Conservation (phyloP, 2,113 vertebrate genomes). For the Phaethon lepturus region DNA sequence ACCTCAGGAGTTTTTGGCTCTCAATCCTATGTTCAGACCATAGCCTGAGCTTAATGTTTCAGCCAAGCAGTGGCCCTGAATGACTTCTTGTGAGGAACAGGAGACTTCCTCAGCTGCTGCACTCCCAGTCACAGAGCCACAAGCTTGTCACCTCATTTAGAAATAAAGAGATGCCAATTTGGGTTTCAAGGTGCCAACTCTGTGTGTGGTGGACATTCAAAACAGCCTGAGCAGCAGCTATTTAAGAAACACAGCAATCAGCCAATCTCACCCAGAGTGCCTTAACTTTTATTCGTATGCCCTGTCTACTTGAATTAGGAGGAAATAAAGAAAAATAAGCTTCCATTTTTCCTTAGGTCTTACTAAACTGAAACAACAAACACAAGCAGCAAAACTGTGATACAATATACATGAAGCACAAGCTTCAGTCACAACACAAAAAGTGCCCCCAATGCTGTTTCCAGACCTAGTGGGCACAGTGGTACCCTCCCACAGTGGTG, state of each 20-base stretch:
- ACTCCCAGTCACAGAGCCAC: not conserved
- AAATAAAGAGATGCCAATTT: not conserved
- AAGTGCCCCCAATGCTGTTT: fast-evolving
- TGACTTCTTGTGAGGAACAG: not conserved
- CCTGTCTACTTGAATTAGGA: not conserved
- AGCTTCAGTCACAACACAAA: not conserved
- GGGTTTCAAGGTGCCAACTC: not conserved
- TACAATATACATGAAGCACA: fast-evolving
- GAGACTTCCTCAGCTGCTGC: not conserved
- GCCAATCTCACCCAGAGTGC: not conserved
- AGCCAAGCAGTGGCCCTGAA: not conserved
- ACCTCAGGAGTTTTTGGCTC: not conserved
- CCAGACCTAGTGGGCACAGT: not conserved
- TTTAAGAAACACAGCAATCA: not conserved
- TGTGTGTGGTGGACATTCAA: not conserved
- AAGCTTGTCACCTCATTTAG: not conserved
- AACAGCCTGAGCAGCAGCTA: not conserved
- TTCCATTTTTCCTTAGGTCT: not conserved
- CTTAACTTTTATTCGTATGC: not conserved
- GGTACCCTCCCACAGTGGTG: not conserved
- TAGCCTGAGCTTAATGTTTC: not conserved
- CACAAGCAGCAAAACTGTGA: not conserved
- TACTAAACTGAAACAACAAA: not conserved
- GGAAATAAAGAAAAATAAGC: not conserved
- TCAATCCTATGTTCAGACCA: not conserved